phyloP scores from a whole-genome alignment of 2,797 vertebrate genomes.

The Heliangelus exortis region DNA sequence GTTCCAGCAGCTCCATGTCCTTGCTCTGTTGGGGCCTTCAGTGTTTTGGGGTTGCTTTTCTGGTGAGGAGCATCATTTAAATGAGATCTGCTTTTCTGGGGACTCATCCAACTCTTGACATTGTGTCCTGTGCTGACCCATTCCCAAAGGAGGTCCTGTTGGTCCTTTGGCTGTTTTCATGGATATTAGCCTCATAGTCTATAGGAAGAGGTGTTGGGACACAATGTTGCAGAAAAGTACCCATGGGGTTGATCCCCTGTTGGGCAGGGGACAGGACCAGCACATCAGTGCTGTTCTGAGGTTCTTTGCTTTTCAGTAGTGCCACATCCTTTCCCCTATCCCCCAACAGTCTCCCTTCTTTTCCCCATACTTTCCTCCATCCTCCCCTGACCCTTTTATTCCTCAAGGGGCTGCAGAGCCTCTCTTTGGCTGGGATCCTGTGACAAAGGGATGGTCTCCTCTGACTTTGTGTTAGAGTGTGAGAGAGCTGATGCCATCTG shows the following conservation, averaged over 20 bases:
- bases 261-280: no score
- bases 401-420: not conserved
- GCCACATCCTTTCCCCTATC: fast-evolving
- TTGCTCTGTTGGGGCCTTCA: no score
- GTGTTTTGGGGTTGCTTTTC: not conserved
- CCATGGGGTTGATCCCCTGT: fast-evolving
- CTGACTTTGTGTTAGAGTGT: slow-evolving; percentile 90
- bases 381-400: fast-evolving
- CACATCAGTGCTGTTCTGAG: fast-evolving
- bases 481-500: slow-evolving; percentile 81
- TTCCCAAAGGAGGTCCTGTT: not conserved
- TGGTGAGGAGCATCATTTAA: not conserved
- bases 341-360: not conserved
- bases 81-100: not conserved
- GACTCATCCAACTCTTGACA: fast-evolving
- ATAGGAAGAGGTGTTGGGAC: not conserved
- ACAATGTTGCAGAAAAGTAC: not conserved
- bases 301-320: not conserved
- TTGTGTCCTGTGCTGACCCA: fast-evolving
- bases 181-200: fast-evolving
- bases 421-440: not conserved
- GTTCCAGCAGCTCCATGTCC: no score
- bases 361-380: not conserved
- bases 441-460: slow-evolving; percentile 67
- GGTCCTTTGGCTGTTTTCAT: fast-evolving